Base-by-base conservation (phyloP, 1,140 invertebrate genomes). In the Eciton burchellii region DNA sequence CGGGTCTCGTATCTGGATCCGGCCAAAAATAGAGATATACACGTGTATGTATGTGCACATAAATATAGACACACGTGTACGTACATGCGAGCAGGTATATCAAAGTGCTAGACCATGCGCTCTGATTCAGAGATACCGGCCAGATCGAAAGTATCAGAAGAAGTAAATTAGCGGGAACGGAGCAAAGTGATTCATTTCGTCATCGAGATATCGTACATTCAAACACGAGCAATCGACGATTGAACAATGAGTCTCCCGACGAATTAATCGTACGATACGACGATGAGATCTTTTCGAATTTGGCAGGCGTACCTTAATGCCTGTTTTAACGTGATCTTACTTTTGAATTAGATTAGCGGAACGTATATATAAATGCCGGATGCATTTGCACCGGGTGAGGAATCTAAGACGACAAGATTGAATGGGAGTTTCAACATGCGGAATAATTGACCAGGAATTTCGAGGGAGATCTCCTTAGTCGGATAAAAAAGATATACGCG, bases 1-100 rank as follows among this genome's bases (percentile, higher is more conserved):
- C 52, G 63, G 47, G 14, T 76, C n/a, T n/a, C 52, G 68, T 66
- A 82, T 76, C 83, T 77, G 47, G 81, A 90, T 86, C 68, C 54
- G 56, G n/a, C 56, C 68, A 57, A 87, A 85, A 91, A 89, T 86
- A 87, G 52, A 60, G 54, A 49, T 49, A 63, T 49, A 49, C 57
- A 81, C n/a, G n/a, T n/a, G n/a, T n/a, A n/a, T n/a, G n/a, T n/a
- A n/a, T n/a, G n/a, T n/a, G n/a, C n/a, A n/a, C 47, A 83, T 73
- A 59, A 26, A 56, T 52, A 54, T 14, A 43, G 24, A 41, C 49
- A 24, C 52, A 41, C 19, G 4, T 5, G 35, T 24, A 52, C 24
- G 41, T 54, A 70, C 24, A 68, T 11, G 6, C 65, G 49, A 3
- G 8, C 4, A 63, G 56, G 1, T 43, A 76, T 3, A 9, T 76